Base-by-base conservation (phyloP, 1,140 invertebrate species). In the Drosophila serrata region DNA sequence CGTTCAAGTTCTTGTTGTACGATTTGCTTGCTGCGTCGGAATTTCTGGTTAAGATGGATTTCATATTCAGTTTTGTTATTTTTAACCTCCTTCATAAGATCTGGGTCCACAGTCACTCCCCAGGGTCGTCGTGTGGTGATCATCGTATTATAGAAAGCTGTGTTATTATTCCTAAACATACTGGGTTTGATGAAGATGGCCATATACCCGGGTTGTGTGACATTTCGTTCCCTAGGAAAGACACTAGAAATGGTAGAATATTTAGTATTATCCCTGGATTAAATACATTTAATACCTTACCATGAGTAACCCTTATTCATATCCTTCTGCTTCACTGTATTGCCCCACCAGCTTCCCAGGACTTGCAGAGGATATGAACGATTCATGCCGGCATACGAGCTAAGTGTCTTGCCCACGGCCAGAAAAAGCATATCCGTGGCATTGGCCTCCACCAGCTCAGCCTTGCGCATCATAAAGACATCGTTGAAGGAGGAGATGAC, bases 121-220 rank as follows among this genome's bases (percentile, higher is more conserved):
- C 82, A 87, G 11, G 82, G 82, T 29, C 82, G 75, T 8, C 82
- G 62, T 8, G 82, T 87, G n/a, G 82, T 73, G 2, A 86, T 65
- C 6, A 53, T 17, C 1, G 22, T 39, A 7, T 43, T 53, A 29
- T 87, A 86, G 0, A 87, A 27, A 2, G 82, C 82, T 0, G 82
- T 86, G 9, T 87, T 72, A 9, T 86, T 86, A 5, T 53, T 45
- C 12, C 49, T 22, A 29, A 86, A 86, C 0, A 68, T 31, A 64
- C 59, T 86, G 6, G 82, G 82, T 39, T 79, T 87, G 8, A 86
- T 87, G 19, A 86, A 86, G 12, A 86, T 68, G 40, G 82, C 82
- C 48, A 86, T 29, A 49, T 82, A 86, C 17, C 82, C 82, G 3
- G 82, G 82, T 8, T 29, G 67, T 1, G 45, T 22, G 1, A 74